A percentile compares a stretch with the other conserved stretches of the same genome.
Conservation (phyloP, 30 jellyfish, hydroid and myxozoan genomes). For the Phacellophora camtschatica region DNA sequence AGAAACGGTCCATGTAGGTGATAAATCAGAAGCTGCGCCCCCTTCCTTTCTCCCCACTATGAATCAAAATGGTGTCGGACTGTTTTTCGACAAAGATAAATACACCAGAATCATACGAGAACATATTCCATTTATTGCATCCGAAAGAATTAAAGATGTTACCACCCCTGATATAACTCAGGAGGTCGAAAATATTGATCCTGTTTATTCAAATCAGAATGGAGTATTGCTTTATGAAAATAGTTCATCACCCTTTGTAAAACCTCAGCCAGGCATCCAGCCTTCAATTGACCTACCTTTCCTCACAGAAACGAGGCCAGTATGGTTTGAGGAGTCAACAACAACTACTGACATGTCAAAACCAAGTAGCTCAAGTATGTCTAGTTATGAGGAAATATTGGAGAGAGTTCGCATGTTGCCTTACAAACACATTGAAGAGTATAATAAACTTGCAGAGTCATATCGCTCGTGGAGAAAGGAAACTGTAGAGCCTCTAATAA, state of each 20-base stretch:
- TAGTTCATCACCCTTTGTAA: not conserved
- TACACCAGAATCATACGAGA: not conserved
- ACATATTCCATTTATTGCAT: not conserved
- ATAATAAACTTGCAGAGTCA: conserved; percentile 26
- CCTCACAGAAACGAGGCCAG: conserved; percentile 28
- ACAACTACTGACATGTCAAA: conserved; percentile 5
- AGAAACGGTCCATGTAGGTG: not conserved
- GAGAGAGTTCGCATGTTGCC: conserved; percentile 71
- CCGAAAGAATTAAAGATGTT: too few species aligned
- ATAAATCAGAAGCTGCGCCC: not conserved
- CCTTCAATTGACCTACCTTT: not conserved
- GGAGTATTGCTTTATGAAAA: not conserved
- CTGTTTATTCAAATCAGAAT: not conserved
- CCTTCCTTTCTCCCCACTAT: not conserved
- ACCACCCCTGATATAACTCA: too few species aligned
- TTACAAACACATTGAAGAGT: conserved; percentile 38
- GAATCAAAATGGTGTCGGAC: not conserved
- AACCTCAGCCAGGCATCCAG: not conserved
- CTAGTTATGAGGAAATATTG: conserved; percentile 42
- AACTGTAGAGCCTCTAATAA: conserved; percentile 56
- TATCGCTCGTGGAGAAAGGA: conserved; percentile 59
- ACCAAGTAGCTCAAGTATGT: conserved; percentile 24
- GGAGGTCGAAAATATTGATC: not conserved
- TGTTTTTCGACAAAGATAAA: conserved; percentile 18
- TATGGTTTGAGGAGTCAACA: not conserved